Base-by-base conservation (phyloP, 2,888 invertebrate species). In the Melikaiella ostensackeni region DNA sequence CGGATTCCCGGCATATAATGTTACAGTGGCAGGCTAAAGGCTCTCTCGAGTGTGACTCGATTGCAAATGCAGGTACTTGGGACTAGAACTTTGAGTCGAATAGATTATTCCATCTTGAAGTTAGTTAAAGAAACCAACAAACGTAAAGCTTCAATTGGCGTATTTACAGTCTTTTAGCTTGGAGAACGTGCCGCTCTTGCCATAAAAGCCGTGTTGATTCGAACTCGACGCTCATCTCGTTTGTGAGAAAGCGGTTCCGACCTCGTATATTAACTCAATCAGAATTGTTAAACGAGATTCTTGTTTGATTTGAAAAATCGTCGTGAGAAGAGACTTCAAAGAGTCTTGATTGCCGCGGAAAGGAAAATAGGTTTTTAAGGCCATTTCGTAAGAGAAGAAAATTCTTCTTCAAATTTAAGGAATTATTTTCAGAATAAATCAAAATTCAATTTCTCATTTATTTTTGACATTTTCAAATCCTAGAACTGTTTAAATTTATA, bases 1-100 rank as follows among this genome's bases (percentile, higher is more conserved):
- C 84, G 84, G 86, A 86, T 86, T 86, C 87, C 83, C 83, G 78
- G 83, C 81, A 85, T 87, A 86, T 87, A 85, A 88, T 85, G 87
- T 86, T 86, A 87, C 82, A 84, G 24, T 24, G 81, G 79, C 83
- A 11, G 38, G 38, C 13, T 30, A 30, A 4, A 82, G 81, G 84
- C 82, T 76, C 81, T 80, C 80, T 83, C 81, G 84, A 83, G 84
- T 86, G 86, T 86, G 86, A 86, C 88, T 85, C 84, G 85, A 87
- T 87, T 84, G 85, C 86, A 83, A 85, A 87, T 83, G 82, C 79
- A 74, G 78, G 13, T 80, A 75, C 75, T 81, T 64, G 38, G 46
- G 38, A 64, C 46, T 46, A 46, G 46, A 66, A 30, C 8, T 46
- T 42, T 24, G 8, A 42, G 24, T 19, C 42, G n/a, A 66, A 46